A percentile compares a stretch with the other conserved stretches of the same genome.
Evolutionary conservation across 2,797 vertebrate genomes (phyloP).

Genomic region (Atherinosoma microstoma): DNA sequence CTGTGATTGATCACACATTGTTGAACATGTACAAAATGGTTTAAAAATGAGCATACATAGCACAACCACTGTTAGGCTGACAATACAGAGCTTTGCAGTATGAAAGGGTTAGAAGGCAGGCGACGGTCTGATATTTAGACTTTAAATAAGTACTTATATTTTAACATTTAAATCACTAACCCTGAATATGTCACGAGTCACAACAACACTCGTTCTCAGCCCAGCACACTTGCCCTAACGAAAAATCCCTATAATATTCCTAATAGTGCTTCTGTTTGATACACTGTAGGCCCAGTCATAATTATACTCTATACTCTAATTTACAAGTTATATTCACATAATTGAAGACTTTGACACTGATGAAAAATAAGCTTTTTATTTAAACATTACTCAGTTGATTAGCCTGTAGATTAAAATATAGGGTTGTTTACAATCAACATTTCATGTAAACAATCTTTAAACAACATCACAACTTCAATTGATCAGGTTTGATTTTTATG

Average conservation of each 20-base stretch:
- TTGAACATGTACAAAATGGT: constrained; percentile 88
- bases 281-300: constrained; percentile 49
- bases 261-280: constrained; percentile 21
- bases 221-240: constrained; percentile 42
- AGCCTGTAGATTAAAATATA: constrained; percentile 64
- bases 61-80: constrained; percentile 84
- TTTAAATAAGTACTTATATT: constrained; percentile 69
- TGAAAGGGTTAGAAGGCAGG: constrained; percentile 84
- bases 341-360: constrained; percentile 57
- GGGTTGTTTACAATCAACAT: constrained; percentile 64
- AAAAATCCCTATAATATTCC: constrained; percentile 45
- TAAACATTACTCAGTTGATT: constrained; percentile 47
- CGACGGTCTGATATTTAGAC: constrained; percentile 77
- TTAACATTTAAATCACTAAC: constrained; percentile 75
- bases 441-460: constrained; percentile 64
- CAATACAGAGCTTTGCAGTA: constrained; percentile 82
- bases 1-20: constrained; percentile 84
- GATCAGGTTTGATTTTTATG: constrained; percentile 41
- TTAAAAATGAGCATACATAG: constrained; percentile 86
- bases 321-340: constrained; percentile 64
- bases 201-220: constrained; percentile 68
- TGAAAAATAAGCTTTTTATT: constrained; percentile 60
- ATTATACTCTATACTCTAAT: constrained; percentile 38
- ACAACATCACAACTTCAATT: constrained; percentile 59
- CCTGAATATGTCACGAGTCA: constrained; percentile 79